Evolutionary conservation across 2,888 invertebrate species (phyloP), one percentile per base, ranked within the genome.

Genomic region (Leucania comma): DNA sequence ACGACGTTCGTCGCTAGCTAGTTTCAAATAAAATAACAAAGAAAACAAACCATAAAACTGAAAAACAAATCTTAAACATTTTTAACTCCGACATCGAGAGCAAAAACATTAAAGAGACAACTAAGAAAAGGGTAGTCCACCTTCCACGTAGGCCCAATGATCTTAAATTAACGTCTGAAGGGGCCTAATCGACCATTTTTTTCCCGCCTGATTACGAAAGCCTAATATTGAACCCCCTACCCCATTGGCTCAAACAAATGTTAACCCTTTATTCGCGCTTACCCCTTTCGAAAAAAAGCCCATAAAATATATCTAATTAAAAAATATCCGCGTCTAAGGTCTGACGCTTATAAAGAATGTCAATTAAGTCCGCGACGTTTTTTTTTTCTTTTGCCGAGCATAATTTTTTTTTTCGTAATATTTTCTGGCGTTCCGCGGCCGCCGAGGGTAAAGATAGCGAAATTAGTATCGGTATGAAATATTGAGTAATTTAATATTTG

Each of bases 231-330:
- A 92, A 93, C 94, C 94, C 94, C 93, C 91, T 88, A 77, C 90
- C 89, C 89, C 90, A 90, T 90, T 88, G 87, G 91, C 93, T 92
- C 92, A 93, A 95, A 95, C 95, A 95, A 95, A 95, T 95, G 95
- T 93, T 95, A 95, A 96, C 95, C 96, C 95, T 95, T 95, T 94
- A 93, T 93, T 93, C 92, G 90, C 89, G 89, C 91, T 90, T 89
- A 89, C 93, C 94, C 94, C 95, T 92, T 95, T 94, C 90, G 93
- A 91, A 95, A 96, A 95, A 96, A 94, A 88, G 64, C 92, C 92
- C 96, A 96, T 96, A 96, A 96, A 96, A 96, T 96, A 96, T 96
- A 96, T 96, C 96, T 96, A 96, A 96, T 96, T 96, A 96, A 96
- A 96, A 96, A 96, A 96, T 96, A 96, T 96, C 94, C 96, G 92